Conservation (phyloP, 1,140 invertebrate species). For the Mesaphorura yosii region DNA sequence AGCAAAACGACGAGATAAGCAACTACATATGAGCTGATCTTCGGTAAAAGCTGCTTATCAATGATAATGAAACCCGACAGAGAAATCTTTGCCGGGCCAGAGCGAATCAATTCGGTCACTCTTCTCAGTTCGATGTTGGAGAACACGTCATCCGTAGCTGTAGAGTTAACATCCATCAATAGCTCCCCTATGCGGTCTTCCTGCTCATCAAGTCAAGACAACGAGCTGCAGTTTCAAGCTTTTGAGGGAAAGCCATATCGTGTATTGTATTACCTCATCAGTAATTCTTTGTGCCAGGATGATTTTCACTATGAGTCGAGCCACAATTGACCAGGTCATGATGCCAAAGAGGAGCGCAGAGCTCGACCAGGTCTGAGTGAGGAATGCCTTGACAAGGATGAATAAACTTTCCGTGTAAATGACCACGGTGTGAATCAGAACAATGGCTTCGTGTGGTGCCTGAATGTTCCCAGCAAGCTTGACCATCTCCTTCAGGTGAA, state of each 20-base stretch:
- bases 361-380: too few species aligned
- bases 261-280: neutral
- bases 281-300: neutral
- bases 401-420: neutral
- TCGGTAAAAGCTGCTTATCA: neutral
- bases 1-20: neutral
- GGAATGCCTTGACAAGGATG: neutral
- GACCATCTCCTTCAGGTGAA: neutral
- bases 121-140: neutral
- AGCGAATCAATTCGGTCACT: neutral
- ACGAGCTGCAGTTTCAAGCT: too few species aligned
- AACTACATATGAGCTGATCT: neutral
- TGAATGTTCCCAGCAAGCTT: neutral
- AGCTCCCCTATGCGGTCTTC: too few species aligned
- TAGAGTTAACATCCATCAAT: too few species aligned
- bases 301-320: neutral
- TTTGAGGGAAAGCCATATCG: too few species aligned
- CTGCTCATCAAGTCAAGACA: too few species aligned
- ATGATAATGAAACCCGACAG: neutral
- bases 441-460: slow-evolving; percentile 1
- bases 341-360: too few species aligned
- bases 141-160: too few species aligned
- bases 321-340: too few species aligned
- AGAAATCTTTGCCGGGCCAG: neutral
- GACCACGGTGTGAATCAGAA: neutral